Conservation (phyloP, 2,113 vertebrate genomes). For the Ictidomys tridecemlineatus region DNA sequence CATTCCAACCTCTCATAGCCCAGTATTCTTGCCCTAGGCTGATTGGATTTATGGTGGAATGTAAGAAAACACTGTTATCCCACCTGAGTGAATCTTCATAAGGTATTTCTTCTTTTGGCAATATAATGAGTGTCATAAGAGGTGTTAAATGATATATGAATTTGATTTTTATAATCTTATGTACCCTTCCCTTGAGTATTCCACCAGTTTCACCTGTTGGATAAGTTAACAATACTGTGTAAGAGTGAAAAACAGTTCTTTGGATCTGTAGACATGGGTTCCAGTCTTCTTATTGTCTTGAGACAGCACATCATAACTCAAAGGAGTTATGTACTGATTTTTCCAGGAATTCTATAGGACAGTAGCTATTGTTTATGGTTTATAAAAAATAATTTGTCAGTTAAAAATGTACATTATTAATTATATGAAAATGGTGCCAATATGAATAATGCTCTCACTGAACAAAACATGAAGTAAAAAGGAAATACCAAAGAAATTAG, state of each 20-base stretch:
- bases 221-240: background rate
- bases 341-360: too few species aligned
- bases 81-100: background rate
- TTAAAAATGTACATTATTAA: background rate
- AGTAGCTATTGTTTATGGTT: too few species aligned
- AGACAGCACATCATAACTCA: background rate
- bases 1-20: background rate
- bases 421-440: background rate
- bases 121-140: background rate
- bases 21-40: background rate
- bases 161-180: background rate
- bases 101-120: background rate
- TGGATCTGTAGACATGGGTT: background rate
- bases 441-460: background rate
- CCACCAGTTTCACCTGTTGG: background rate
- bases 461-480: background rate
- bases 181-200: background rate
- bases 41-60: background rate
- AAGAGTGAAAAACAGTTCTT: background rate
- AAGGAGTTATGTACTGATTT: too few species aligned
- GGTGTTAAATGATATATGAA: background rate
- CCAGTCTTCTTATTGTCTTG: background rate
- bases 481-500: background rate
- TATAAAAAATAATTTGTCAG: constrained; percentile 47
- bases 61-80: background rate